Percentiles rank a stretch among this genome's conserved stretches.
Conservation (phyloP, 1,140 invertebrate genomes). For the Mycetomoellerius zeteki region DNA sequence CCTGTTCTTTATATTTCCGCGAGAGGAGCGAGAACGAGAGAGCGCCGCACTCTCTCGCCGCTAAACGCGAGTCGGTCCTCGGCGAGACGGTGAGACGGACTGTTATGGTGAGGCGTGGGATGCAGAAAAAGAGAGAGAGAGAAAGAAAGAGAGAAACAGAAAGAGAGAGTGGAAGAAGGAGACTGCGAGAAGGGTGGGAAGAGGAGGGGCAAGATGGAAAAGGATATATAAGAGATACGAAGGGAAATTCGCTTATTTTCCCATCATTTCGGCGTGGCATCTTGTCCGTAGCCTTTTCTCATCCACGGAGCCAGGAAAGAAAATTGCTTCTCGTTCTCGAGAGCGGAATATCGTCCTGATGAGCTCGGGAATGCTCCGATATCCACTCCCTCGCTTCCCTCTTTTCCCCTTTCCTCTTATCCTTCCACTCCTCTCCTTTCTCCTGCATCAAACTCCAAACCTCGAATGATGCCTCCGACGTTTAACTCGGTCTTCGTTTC, state of each 20-base stretch:
- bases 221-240: conserved; percentile 78
- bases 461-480: conserved; percentile 55
- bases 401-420: not conserved
- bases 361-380: conserved; percentile 82
- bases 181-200: not conserved
- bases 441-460: conserved; percentile 21
- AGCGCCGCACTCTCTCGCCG: conserved; percentile 9
- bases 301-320: conserved; percentile 81
- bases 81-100: conserved; percentile 11
- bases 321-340: conserved; percentile 86
- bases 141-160: not conserved
- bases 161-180: not conserved
- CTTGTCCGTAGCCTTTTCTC: conserved; percentile 84
- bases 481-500: conserved; percentile 55
- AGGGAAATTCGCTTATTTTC: conserved; percentile 87
- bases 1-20: conserved; percentile 87
- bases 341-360: conserved; percentile 85
- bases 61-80: conserved; percentile 32
- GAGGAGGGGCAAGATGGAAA: conserved; percentile 54
- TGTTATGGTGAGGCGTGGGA: not conserved
- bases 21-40: conserved; percentile 60
- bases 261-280: conserved; percentile 84
- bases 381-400: conserved; percentile 62
- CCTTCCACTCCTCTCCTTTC: not conserved
- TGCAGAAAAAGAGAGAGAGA: not conserved